Evolutionary conservation across 1,140 invertebrate genomes (phyloP).

Genomic region (Ridgeia piscesae): DNA sequence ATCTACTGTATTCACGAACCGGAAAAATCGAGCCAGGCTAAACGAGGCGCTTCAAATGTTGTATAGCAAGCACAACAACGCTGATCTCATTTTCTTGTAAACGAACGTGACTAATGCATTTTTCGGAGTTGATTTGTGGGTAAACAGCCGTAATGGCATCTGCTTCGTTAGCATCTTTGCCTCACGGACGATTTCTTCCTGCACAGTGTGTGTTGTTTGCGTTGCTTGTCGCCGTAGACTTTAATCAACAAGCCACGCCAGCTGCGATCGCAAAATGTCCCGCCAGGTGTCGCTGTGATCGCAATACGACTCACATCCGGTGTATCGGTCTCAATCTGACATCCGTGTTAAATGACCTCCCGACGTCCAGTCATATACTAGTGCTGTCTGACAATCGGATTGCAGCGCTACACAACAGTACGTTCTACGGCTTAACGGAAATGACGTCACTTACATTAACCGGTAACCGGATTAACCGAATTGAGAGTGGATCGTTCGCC

Average conservation of each 20-base stretch:
- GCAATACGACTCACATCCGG: neutral
- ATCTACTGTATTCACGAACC: too few relatives aligned
- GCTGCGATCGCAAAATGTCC: neutral
- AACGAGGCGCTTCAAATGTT: too few relatives aligned
- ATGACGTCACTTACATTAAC: neutral
- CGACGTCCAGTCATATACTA: neutral
- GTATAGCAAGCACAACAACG: too few relatives aligned
- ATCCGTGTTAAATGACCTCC: neutral
- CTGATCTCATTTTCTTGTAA: neutral
- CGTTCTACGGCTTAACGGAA: neutral
- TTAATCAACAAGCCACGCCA: neutral
- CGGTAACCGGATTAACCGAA: neutral
- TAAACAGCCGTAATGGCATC: neutral
- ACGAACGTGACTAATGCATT: too few relatives aligned
- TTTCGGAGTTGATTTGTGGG: too few relatives aligned
- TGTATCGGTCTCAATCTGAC: neutral
- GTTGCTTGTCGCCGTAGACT: neutral
- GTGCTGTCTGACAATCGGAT: neutral
- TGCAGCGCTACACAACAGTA: neutral
- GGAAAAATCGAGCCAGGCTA: too few relatives aligned
- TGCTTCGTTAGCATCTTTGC: neutral
- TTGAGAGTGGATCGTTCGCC: neutral
- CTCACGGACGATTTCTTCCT: neutral
- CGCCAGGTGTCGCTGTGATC: neutral
- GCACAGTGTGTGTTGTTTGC: neutral